Evolutionary conservation across 2,888 invertebrate genomes (phyloP), one percentile per base, ranked within the genome.

Genomic region (Hipparchia sbordonii): DNA sequence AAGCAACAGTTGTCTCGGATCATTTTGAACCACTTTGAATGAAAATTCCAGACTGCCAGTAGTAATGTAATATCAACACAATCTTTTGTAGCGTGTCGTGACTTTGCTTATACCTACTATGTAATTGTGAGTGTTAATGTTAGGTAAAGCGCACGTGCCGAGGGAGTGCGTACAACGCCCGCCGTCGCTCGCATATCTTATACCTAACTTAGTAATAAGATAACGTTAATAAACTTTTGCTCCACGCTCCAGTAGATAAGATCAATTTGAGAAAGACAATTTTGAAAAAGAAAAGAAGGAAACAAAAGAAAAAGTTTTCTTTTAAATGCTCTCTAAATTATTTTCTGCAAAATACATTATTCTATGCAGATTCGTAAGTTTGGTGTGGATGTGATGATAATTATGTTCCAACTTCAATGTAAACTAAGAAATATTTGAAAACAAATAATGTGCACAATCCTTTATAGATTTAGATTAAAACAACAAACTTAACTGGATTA

Each of bases 51-150:
- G 80, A 69, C 75, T 61, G 78, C 76, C 76, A 78, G 77, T 73
- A 76, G 74, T 76, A 77, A 74, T 74, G 74, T 77, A 76, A 75
- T 76, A 78, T 75, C 79, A 75, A 76, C 74, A 77, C 78, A 78
- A 77, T 79, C 75, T 79, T 78, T 81, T 81, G 79, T 76, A 73
- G 82, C 80, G 81, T 83, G 83, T 82, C 79, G 79, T 79, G 80
- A 81, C 82, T 84, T 80, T 77, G 80, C 79, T 77, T 80, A 80
- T 78, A 63, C 48, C 48, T 48, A 79, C 79, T 79, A 75, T 79
- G 80, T 82, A 80, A 81, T 82, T 82, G 82, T 77, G 73, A 77
- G 81, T 79, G 81, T 79, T 82, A 79, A 79, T 77, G 76, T 80
- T 78, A 80, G 77, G 77, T 77, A 72, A 60, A 71, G 76, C 77